phyloP scores from a whole-genome alignment of 2,888 invertebrate species.

The Drosophila heteroneura region DNA sequence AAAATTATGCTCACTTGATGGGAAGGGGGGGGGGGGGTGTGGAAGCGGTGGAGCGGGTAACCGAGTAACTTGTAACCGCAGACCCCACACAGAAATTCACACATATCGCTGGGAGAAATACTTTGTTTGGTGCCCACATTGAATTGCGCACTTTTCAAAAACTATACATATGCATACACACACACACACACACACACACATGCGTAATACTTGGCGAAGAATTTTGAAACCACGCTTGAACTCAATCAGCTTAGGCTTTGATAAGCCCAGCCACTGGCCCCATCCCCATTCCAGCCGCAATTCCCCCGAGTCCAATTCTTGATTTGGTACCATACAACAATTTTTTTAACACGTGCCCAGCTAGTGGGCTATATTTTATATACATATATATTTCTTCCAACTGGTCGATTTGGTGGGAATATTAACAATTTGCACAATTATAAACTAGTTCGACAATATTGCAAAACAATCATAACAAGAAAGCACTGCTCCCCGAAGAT shows the following conservation, averaged over 20 bases:
- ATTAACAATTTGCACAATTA: neutral
- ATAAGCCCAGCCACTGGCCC: neutral
- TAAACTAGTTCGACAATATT: neutral
- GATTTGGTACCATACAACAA: neutral
- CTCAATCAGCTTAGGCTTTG: neutral
- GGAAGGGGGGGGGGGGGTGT: neutral
- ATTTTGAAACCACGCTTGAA: neutral
- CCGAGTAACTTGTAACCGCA: conserved; percentile 34
- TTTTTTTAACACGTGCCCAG: neutral
- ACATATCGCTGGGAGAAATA: conserved; percentile 24
- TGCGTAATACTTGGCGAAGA: neutral
- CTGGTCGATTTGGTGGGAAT: no score
- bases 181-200: neutral
- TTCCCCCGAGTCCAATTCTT: neutral
- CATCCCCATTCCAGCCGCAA: neutral
- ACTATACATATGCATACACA: neutral
- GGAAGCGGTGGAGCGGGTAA: neutral
- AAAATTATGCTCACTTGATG: conserved; percentile 15
- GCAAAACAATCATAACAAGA: neutral
- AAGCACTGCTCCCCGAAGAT: neutral
- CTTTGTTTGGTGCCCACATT: conserved; percentile 3
- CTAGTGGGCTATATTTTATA: neutral
- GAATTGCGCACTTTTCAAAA: conserved; percentile 27
- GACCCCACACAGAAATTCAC: conserved; percentile 25
- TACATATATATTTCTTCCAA: no score